Conservation (phyloP, 1,140 invertebrate genomes). For the Sitophilus oryzae region DNA sequence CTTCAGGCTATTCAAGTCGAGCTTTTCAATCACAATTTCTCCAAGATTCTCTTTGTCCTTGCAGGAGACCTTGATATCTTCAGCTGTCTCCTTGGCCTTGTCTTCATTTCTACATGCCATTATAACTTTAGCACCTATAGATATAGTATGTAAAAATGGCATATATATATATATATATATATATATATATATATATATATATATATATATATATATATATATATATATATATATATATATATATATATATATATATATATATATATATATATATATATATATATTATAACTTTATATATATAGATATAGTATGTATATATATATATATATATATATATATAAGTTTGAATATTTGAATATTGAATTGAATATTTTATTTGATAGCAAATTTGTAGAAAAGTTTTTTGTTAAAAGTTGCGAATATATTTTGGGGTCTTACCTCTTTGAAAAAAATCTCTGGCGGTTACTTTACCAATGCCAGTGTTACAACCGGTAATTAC, state of each 20-base stretch:
- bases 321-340: too few species aligned
- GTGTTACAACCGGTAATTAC: constrained; percentile 84
- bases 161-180: not conserved
- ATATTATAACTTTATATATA: too few species aligned
- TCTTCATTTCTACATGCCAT: constrained; percentile 44
- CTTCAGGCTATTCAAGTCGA: constrained; percentile 66
- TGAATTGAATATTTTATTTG: not conserved
- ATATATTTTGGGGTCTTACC: too few species aligned
- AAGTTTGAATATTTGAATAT: too few species aligned
- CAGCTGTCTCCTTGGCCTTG: constrained; percentile 40
- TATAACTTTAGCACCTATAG: constrained; percentile 44
- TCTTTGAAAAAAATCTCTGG: constrained; percentile 26
- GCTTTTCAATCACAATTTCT: constrained; percentile 52
- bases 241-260: too few species aligned
- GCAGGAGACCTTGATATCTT: constrained; percentile 47
- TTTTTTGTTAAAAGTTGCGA: not conserved
- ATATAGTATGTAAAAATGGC: not conserved
- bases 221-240: too few species aligned
- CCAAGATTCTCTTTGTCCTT: constrained; percentile 48
- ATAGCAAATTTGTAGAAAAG: not conserved
- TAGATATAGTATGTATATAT: too few species aligned
- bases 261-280: too few species aligned
- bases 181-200: too few species aligned
- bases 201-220: too few species aligned
- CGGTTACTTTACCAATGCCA: constrained; percentile 84